Base-by-base conservation (phyloP, 2,888 invertebrate species). In the Nomada flava region DNA sequence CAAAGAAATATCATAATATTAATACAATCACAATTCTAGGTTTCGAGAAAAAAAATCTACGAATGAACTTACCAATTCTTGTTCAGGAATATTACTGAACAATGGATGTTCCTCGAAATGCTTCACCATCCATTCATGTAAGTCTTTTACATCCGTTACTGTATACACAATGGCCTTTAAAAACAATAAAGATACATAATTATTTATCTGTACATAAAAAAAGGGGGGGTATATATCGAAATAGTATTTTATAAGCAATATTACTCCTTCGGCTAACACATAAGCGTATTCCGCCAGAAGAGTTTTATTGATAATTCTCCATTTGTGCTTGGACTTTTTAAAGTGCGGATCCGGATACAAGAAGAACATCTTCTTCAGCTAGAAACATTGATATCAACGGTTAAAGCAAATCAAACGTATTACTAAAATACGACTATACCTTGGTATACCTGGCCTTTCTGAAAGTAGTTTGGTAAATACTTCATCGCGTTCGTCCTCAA, bases 311-410 rank as follows among this genome's bases (percentile, higher is more conserved):
- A 99, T 98, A 82, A 99, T 99, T 80, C 99, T 95, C 99, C 99
- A 99, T 94, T 99, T 99, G 93, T 99, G 99, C 94, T 99, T 99
- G 0, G 98, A 97, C 92, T 97, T 98, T 94, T 99, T 99, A 94
- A 99, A 99, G 94, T 99, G 99, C 47, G 99, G 99, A 95, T 99
- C 99, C 36, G 99, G 99, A 94, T 99, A 99, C 23, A 99, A 95
- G 94, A 99, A 99, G 94, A 99, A 99, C 97, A 99, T 98, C 94
- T 99, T 99, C 83, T 96, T 96, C 60, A 99, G 94, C 97, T 99
- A 94, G 86, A 78, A 83, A 79, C 42, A 71, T 75, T 55, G 3
- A 42, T 75, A 69, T 69, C 47, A 71, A 65, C 68, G 67, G 75
- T 70, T 36, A 70, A 68, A 52, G 50, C 15, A 2, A 26, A 57